These are phyloP conservation scores for Glyptemys insculpta DNA, from an alignment of 2,797 vertebrate species.

Conservation along the genomic window DNA sequence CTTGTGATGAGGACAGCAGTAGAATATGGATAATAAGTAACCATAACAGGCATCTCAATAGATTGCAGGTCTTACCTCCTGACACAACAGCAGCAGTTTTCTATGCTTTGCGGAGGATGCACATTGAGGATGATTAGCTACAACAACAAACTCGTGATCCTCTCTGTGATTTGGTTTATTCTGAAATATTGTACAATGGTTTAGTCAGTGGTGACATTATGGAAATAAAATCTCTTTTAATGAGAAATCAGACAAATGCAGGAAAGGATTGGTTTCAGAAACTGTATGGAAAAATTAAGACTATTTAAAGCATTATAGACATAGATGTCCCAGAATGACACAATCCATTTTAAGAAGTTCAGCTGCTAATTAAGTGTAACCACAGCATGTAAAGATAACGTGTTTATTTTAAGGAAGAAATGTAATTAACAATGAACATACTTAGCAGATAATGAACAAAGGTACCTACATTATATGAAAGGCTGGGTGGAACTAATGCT, in stretches of 20 bases:
- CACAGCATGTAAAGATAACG: slow-evolving; percentile 76
- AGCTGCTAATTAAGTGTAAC: slow-evolving; percentile 73
- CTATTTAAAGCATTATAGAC: slow-evolving; percentile 69
- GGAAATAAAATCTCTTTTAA: slow-evolving; percentile 10
- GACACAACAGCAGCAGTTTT: background rate
- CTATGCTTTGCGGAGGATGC: background rate
- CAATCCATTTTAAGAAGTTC: slow-evolving; percentile 71
- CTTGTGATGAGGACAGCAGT: no score
- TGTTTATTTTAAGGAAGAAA: slow-evolving; percentile 79
- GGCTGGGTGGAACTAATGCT: slow-evolving; percentile 77
- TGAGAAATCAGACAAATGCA: slow-evolving; percentile 33
- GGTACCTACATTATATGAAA: slow-evolving; percentile 77
- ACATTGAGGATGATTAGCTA: accelerated
- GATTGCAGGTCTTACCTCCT: no score
- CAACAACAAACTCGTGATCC: background rate
- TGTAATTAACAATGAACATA: slow-evolving; percentile 78
- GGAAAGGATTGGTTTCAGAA: background rate
- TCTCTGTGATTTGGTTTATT: accelerated
- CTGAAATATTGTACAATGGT: background rate
- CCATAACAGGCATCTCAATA: no score
- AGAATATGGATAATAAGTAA: no score
- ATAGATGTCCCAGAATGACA: slow-evolving; percentile 74
- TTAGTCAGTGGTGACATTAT: background rate
- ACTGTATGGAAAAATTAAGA: slow-evolving; percentile 16
- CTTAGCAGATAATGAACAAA: slow-evolving; percentile 77